Conservation (phyloP, 2,797 vertebrate genomes). For the Squalus acanthias region DNA sequence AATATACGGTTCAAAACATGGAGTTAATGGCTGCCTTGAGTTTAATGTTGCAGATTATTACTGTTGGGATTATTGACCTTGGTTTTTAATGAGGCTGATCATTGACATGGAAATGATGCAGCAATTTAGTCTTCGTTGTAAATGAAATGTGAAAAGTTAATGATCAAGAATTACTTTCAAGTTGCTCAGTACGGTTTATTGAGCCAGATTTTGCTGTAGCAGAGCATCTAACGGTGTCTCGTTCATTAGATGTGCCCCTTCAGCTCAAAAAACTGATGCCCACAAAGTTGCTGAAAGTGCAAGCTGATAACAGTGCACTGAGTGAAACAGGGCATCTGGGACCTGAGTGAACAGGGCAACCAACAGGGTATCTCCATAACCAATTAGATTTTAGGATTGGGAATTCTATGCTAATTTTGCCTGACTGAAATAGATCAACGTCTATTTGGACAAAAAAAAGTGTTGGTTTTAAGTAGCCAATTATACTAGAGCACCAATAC, state of each 20-base stretch:
- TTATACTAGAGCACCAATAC: background rate
- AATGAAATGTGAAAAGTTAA: background rate
- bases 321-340: too few species aligned
- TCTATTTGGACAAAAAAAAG: background rate
- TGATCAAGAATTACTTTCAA: background rate
- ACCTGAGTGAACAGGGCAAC: too few species aligned
- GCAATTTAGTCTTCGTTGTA: background rate
- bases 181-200: background rate
- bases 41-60: slow-evolving; percentile 4
- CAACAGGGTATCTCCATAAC: too few species aligned
- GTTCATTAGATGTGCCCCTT: background rate
- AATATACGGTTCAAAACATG: background rate
- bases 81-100: background rate
- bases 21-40: background rate
- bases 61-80: background rate
- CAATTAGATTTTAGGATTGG: too few species aligned
- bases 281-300: background rate
- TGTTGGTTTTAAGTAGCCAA: background rate
- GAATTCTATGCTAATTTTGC: background rate
- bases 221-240: background rate
- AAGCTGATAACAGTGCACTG: background rate
- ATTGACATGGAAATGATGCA: background rate
- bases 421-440: background rate
- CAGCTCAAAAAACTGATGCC: background rate
- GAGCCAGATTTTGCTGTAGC: background rate